Evolutionary conservation across 2,797 vertebrate genomes (phyloP), one percentile per base, ranked within the genome.

Genomic region (Spinus pinus): DNA sequence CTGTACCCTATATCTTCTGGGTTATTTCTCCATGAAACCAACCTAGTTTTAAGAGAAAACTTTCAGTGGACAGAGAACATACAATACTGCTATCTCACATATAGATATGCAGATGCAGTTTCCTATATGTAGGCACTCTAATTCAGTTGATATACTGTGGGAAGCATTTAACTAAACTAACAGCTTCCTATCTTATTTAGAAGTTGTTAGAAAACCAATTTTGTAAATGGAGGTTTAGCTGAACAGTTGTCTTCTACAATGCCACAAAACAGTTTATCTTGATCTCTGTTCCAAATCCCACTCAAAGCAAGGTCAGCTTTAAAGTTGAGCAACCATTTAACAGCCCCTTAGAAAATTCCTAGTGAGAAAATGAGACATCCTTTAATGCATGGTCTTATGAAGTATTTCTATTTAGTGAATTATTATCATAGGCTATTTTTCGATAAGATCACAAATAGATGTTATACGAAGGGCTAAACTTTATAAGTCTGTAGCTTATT

Each of bases 11-110:
- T 39, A 23, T 37, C 19, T 81, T 12, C 19, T 72, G 13, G 4
- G 3, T 66, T 71, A 46, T 67, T 81, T 41, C 28, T 57, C n/a
- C n/a, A 8, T 47, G 17, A 80, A 72, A 67, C 21, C 14, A 78
- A 41, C 2, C 10, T 54, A n/a, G 9, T 61, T 87, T 90, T 61
- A 46, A 54, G 6, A 60, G 7, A 64, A 83, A 78, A 75, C 0
- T n/a, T 79, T 51, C 33, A 19, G 27, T 51, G 31, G 37, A 37
- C 7, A 54, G 8, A 60, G 25, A 89, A 37, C 6, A 33, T 51
- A n/a, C 3, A 1, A n/a, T 19, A 33, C 23, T 57, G 5, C 10
- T 57, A 7, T 62, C 14, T 60, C 30, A 58, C 0, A 2, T 33
- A 17, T 12, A 53, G 16, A 18, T 56, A 44, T 67, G 37, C 9